phyloP scores from a whole-genome alignment of 2,888 invertebrate genomes.

The Psococerastis gibbosa region DNA sequence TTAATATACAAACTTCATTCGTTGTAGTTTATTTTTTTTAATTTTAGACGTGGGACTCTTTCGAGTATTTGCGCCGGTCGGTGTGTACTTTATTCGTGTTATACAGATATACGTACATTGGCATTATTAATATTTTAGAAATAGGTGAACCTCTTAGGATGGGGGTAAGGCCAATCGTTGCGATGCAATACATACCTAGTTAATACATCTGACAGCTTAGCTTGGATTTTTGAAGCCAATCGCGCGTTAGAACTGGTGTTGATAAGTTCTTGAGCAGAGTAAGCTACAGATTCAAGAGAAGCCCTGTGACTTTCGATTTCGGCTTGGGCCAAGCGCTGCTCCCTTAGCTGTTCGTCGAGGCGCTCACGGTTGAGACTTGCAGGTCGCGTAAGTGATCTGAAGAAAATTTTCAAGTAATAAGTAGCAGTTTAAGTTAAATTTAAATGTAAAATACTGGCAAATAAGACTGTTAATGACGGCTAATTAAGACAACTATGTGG shows the following conservation, averaged over 20 bases:
- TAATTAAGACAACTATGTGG: too few species aligned
- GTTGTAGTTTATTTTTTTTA: not conserved
- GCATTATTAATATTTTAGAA: too few species aligned
- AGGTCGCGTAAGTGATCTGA: constrained; percentile 48
- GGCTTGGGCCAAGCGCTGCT: constrained; percentile 60
- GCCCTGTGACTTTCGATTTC: constrained; percentile 76
- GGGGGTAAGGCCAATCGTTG: too few species aligned
- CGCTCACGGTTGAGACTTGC: constrained; percentile 71
- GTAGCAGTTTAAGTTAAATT: constrained; percentile 3
- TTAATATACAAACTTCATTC: constrained; percentile 1
- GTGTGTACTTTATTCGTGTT: too few species aligned
- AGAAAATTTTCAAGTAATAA: constrained; percentile 12
- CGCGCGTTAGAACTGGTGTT: constrained; percentile 63
- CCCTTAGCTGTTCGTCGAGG: constrained; percentile 74
- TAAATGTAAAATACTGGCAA: not conserved
- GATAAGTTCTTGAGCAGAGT: constrained; percentile 63
- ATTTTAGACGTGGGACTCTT: too few species aligned
- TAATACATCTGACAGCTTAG: constrained; percentile 73
- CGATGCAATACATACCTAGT: too few species aligned
- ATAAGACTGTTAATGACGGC: not conserved
- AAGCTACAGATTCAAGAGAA: constrained; percentile 62
- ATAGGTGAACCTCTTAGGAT: too few species aligned
- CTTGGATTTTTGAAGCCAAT: constrained; percentile 76
- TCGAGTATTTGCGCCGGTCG: too few species aligned
- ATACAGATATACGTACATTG: too few species aligned